phyloP scores from a whole-genome alignment of 1,140 invertebrate genomes.

The Adoxophyes honmai region DNA sequence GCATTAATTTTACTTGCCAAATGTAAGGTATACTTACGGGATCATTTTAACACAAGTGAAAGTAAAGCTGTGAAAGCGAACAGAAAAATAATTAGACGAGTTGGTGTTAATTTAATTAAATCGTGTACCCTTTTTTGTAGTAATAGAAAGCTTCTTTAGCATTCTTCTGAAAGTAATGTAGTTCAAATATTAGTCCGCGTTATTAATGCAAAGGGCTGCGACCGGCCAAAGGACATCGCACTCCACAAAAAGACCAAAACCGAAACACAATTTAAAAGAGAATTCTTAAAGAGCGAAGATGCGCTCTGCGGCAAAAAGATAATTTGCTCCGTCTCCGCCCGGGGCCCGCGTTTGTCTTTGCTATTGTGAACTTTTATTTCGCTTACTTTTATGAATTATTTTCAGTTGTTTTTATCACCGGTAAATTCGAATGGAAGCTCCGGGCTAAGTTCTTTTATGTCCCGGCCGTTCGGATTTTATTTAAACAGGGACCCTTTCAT shows the following conservation, averaged over 20 bases:
- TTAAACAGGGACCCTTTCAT: constrained; percentile 26
- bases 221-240: constrained; percentile 56
- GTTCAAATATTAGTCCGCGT: constrained; percentile 40
- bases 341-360: constrained; percentile 66
- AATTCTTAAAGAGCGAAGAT: constrained; percentile 73
- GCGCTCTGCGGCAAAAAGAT: constrained; percentile 54
- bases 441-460: constrained; percentile 26
- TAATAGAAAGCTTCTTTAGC: constrained; percentile 1
- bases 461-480: constrained; percentile 30
- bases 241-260: constrained; percentile 59
- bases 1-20: no score
- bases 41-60: no score
- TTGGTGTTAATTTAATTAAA: no score
- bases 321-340: constrained; percentile 54
- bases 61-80: no score
- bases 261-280: constrained; percentile 72
- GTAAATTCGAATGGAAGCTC: constrained; percentile 53
- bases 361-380: constrained; percentile 71
- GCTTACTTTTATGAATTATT: constrained; percentile 70
- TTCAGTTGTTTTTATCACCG: constrained; percentile 70
- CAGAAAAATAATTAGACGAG: no score
- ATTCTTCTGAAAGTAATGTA: constrained; percentile 6
- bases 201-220: constrained; percentile 56
- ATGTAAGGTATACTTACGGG: no score
- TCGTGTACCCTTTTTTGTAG: no score